phyloP scores from a whole-genome alignment of 2,113 vertebrate species.

The Chrysemys picta region DNA sequence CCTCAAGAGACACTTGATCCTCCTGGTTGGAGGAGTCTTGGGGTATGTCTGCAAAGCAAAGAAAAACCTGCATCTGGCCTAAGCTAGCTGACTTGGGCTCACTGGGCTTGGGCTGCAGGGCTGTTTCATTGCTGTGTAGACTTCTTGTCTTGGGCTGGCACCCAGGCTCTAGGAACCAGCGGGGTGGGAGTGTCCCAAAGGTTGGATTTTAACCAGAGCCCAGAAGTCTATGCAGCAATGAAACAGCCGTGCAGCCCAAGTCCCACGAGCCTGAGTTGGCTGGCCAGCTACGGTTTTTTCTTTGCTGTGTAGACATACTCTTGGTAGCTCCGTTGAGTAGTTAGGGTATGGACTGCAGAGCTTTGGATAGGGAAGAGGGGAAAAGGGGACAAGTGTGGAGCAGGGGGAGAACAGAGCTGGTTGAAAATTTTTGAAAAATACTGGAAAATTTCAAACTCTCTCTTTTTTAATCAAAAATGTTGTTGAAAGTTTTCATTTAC shows the following conservation, averaged over 20 bases:
- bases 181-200: too few species aligned
- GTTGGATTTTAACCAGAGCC: too few species aligned
- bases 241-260: too few species aligned
- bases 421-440: background rate
- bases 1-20: background rate
- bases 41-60: background rate
- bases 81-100: background rate
- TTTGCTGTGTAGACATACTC: too few species aligned
- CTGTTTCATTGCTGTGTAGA: background rate
- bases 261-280: too few species aligned
- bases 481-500: background rate
- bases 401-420: background rate
- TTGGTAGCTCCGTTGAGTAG: background rate
- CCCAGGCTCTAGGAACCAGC: too few species aligned
- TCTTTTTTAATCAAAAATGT: accelerated
- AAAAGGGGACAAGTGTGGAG: background rate
- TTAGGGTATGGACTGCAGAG: background rate
- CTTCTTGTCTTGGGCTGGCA: background rate
- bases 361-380: background rate
- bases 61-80: background rate
- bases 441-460: background rate
- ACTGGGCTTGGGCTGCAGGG: background rate
- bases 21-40: background rate
- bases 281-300: too few species aligned
- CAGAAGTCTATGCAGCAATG: too few species aligned